These are phyloP conservation scores for Denticeps clupeoides DNA, from an alignment of 2,797 vertebrate genomes.

Conservation along the genomic window DNA sequence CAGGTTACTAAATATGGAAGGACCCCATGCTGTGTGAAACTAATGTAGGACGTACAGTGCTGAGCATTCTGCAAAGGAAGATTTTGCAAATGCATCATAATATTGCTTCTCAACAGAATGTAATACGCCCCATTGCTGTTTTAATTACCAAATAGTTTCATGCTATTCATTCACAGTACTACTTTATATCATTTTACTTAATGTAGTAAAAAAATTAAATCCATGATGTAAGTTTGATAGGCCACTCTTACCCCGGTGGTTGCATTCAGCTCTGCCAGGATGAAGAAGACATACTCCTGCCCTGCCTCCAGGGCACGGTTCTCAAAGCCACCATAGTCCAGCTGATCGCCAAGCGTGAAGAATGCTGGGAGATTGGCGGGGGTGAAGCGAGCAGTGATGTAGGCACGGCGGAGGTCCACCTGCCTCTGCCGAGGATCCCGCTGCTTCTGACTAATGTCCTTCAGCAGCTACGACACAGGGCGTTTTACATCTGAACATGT, in stretches of 20 bases:
- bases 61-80: no score
- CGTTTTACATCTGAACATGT: neutral
- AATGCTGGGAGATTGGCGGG: conserved; percentile 70
- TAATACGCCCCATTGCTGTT: no score
- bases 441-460: conserved; percentile 74
- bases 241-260: conserved; percentile 67
- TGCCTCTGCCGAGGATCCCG: conserved; percentile 79
- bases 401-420: conserved; percentile 78
- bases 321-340: conserved; percentile 85
- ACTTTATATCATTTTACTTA: no score
- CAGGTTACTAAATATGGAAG: no score
- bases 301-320: conserved; percentile 84
- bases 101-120: no score
- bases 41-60: no score
- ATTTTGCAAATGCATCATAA: no score
- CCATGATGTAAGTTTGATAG: neutral
- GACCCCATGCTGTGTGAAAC: no score
- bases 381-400: conserved; percentile 85
- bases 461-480: conserved; percentile 62
- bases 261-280: conserved; percentile 84
- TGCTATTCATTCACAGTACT: no score
- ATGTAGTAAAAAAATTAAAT: no score
- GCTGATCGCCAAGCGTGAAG: conserved; percentile 88
- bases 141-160: no score
- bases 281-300: conserved; percentile 87